Base-by-base conservation (phyloP, 1,140 invertebrate genomes). In the Drosophila equinoxialis region DNA sequence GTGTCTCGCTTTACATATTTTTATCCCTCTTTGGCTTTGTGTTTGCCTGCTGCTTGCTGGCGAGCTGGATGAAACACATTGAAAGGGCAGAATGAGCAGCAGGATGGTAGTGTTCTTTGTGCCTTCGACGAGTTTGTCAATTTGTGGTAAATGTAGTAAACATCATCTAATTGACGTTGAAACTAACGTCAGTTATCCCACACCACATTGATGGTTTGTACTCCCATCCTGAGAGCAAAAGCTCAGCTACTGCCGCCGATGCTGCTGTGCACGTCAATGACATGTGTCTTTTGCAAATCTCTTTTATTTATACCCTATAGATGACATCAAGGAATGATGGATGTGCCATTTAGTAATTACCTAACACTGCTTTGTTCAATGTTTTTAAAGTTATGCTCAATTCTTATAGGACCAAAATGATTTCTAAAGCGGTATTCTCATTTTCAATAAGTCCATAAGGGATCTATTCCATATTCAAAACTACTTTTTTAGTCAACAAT, bases 111-210 rank as follows among this genome's bases (percentile, higher is more conserved):
- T 48, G 33, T 51, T 55, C 63, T 73, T 71, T 79, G 77, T 84
- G 67, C 57, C 60, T 37, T 70, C 62, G 74, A 79, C 42, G 68
- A 79, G 82, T 87, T 86, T 83, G 83, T 86, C 83, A 86, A 87
- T 87, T 83, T 86, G 83, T 69, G 73, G 82, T 79, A 83, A 86
- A 79, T 87, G 76, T 84, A 86, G 79, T 79, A 82, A 86, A 87
- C 83, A 87, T 83, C 75, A 86, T 79, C 83, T 86, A 86, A 86
- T 86, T 86, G 83, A 86, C 79, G 79, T 86, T 82, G 76, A 87
- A 86, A 82, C 80, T 86, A 81, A 74, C 77, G 23, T 42, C 54
- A 54, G 26, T 67, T 64, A 63, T 23, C 48, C 30, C 6, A 5
- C 62, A 30, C 41, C 48, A 75, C 33, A 65, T 67, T 61, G 68